These are phyloP conservation scores for Pocillopora verrucosa DNA, from an alignment of 64 coral and sea anemone genomes.

Conservation along the genomic window DNA sequence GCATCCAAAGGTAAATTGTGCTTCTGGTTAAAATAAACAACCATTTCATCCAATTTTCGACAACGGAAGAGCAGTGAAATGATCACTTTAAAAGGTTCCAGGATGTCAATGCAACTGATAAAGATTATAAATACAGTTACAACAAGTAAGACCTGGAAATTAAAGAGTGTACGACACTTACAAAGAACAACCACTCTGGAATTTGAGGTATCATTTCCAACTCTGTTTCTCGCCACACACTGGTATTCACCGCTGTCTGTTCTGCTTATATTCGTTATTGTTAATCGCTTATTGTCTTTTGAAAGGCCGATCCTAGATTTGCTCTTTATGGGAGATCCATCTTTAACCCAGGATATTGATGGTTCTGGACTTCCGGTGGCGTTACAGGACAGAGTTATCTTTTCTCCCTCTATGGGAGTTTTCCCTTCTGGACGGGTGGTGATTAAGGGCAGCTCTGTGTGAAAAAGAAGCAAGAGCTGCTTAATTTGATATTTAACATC, in stretches of 20 bases:
- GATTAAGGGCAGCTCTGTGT: background rate
- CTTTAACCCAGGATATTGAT: background rate
- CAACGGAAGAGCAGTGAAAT: background rate
- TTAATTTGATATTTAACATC: background rate
- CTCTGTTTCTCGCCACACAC: background rate
- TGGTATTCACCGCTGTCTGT: constrained; percentile 5
- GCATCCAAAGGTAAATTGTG: no score
- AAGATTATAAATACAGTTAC: background rate
- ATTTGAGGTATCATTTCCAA: background rate
- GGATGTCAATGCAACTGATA: background rate
- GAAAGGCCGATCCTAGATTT: background rate
- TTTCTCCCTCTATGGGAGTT: background rate
- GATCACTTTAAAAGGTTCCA: background rate
- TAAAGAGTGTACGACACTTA: background rate
- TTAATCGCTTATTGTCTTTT: background rate
- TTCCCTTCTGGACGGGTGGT: background rate
- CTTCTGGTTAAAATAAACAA: no score
- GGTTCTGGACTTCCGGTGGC: background rate
- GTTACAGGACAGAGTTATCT: constrained; percentile 16
- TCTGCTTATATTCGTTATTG: background rate
- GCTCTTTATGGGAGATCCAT: background rate
- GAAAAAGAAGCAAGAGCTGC: background rate
- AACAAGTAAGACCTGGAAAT: background rate
- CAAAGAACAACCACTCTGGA: background rate
- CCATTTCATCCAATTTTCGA: no score